A percentile compares a stretch with the other conserved stretches of the same genome.
Evolutionary conservation across 2,888 invertebrate genomes (phyloP).

Genomic region (Polymixis flavicincta): DNA sequence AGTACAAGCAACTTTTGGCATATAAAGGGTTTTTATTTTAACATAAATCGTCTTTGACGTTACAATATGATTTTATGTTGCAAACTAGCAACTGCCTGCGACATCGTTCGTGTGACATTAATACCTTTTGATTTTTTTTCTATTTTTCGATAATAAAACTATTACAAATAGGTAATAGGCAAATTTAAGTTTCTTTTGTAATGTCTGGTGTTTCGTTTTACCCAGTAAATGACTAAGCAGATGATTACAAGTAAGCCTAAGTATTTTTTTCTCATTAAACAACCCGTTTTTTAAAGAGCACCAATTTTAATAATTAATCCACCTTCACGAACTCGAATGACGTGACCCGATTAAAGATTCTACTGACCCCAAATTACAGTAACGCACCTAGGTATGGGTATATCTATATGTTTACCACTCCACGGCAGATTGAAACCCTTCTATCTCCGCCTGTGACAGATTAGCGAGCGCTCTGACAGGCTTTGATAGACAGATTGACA

Average conservation of each 20-base stretch:
- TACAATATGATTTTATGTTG: not conserved
- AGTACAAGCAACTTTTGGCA: not conserved
- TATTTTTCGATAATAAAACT: too few species aligned
- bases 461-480: constrained; percentile 17
- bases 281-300: not conserved
- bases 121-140: too few species aligned
- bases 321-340: too few species aligned
- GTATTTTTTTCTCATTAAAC: too few species aligned
- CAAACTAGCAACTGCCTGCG: not conserved
- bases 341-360: not conserved
- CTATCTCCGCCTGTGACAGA: constrained; percentile 13
- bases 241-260: too few species aligned
- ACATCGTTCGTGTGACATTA: too few species aligned
- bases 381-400: not conserved
- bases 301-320: too few species aligned
- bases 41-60: not conserved
- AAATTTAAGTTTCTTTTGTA: too few species aligned
- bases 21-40: not conserved
- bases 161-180: too few species aligned
- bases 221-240: too few species aligned
- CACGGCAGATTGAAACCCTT: constrained; percentile 1
- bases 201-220: too few species aligned
- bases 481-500: constrained; percentile 27
- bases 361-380: not conserved
- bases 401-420: not conserved